Evolutionary conservation across 2,113 vertebrate genomes (phyloP).

Genomic region (Lipophrys pholis): DNA sequence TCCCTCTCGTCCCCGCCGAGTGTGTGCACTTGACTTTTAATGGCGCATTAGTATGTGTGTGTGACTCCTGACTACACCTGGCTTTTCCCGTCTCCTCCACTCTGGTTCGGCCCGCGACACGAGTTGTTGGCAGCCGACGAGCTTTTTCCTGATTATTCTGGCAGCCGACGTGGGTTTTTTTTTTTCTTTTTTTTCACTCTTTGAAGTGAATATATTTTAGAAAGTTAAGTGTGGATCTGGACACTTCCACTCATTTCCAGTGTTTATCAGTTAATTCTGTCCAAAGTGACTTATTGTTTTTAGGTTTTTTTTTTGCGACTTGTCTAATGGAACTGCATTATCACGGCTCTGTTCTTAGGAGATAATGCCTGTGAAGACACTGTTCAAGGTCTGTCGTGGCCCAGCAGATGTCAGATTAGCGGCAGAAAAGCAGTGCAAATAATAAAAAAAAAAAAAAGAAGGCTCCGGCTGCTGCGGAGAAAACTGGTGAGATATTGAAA

Average conservation of each 20-base stretch:
- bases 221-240: constrained; percentile 55
- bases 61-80: constrained; percentile 32
- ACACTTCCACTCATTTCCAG: constrained; percentile 61
- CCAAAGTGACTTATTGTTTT: constrained; percentile 62
- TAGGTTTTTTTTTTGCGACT: constrained; percentile 28
- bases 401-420: constrained; percentile 74
- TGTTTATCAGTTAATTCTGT: constrained; percentile 68
- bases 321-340: constrained; percentile 61
- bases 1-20: constrained; percentile 11
- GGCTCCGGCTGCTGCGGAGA: constrained; percentile 34
- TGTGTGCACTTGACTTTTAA: constrained; percentile 57
- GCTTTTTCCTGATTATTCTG: constrained; percentile 59
- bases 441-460: constrained; percentile 29
- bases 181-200: constrained; percentile 26
- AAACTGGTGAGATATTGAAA: constrained; percentile 48
- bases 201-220: constrained; percentile 63
- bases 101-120: constrained; percentile 46
- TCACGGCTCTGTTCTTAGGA: constrained; percentile 70
- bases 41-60: constrained; percentile 54
- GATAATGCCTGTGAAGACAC: constrained; percentile 69
- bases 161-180: constrained; percentile 29
- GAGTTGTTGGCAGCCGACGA: constrained; percentile 35
- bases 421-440: constrained; percentile 59
- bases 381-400: constrained; percentile 62
- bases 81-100: constrained; percentile 35